These are phyloP conservation scores for Zaprionus lineosus DNA, from an alignment of 2,888 invertebrate genomes.

Conservation along the genomic window DNA sequence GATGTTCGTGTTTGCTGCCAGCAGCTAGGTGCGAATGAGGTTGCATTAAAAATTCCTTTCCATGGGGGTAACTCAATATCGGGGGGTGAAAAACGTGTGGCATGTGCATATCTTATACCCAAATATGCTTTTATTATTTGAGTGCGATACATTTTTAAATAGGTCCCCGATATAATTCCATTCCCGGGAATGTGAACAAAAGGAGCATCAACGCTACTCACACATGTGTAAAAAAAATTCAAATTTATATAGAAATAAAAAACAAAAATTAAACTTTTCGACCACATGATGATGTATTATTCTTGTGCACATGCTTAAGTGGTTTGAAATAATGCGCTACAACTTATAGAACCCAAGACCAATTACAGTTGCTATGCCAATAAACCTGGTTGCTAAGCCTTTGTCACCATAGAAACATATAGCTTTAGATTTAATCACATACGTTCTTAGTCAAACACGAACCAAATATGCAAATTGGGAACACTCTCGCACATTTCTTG, in stretches of 20 bases:
- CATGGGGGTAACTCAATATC: slow-evolving; percentile 87
- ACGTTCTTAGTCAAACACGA: not conserved
- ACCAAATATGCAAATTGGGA: not conserved
- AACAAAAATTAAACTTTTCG: slow-evolving; percentile 35
- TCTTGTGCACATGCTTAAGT: slow-evolving; percentile 57
- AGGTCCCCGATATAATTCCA: slow-evolving; percentile 88
- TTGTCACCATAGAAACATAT: slow-evolving; percentile 45
- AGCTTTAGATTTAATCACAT: not conserved
- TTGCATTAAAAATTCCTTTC: slow-evolving; percentile 89
- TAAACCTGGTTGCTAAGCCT: slow-evolving; percentile 62
- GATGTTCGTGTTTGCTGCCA: slow-evolving; percentile 86
- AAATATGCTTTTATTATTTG: slow-evolving; percentile 89
- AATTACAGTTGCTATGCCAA: slow-evolving; percentile 43
- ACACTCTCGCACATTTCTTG: not conserved
- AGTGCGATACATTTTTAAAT: slow-evolving; percentile 88
- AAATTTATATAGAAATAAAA: slow-evolving; percentile 44
- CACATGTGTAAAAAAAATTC: slow-evolving; percentile 40
- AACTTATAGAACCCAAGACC: slow-evolving; percentile 18
- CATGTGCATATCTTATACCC: slow-evolving; percentile 90
- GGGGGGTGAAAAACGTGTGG: slow-evolving; percentile 88
- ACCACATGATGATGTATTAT: slow-evolving; percentile 39
- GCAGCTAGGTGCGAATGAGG: slow-evolving; percentile 88
- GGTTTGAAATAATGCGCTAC: slow-evolving; percentile 44
- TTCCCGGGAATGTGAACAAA: slow-evolving; percentile 88
- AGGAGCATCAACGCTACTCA: slow-evolving; percentile 85